Evolutionary conservation across 2,113 vertebrate species (phyloP).

Genomic region (Myocastor coypus): DNA sequence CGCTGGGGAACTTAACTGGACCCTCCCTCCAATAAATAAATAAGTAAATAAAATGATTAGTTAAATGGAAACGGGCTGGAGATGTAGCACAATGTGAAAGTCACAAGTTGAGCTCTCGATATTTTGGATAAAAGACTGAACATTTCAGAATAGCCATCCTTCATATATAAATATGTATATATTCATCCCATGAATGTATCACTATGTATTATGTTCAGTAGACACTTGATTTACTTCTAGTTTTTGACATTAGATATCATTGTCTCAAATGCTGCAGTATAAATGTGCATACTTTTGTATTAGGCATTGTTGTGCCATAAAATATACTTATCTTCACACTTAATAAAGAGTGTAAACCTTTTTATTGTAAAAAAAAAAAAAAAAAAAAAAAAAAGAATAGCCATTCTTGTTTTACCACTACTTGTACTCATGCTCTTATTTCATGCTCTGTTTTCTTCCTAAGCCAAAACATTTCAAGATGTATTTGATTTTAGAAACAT

Average conservation of each 20-base stretch:
- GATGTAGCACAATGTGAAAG: not conserved
- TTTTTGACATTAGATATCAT: constrained; percentile 10
- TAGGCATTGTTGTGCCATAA: not conserved
- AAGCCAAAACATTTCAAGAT: not conserved
- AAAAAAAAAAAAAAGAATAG: no score
- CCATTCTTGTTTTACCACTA: not conserved
- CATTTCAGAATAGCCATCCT: not conserved
- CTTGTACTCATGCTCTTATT: not conserved
- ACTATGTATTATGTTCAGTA: not conserved
- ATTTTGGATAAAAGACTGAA: not conserved
- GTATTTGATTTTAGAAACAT: constrained; percentile 20
- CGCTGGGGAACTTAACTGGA: not conserved
- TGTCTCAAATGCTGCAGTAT: not conserved
- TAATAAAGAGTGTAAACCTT: not conserved
- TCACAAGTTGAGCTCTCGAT: not conserved
- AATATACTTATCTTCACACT: not conserved
- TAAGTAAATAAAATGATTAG: not conserved
- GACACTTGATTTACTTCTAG: not conserved
- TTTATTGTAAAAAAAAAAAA: not conserved
- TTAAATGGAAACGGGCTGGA: not conserved
- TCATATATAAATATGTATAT: not conserved
- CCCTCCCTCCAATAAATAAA: not conserved
- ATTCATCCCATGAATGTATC: not conserved
- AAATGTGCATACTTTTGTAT: not conserved
- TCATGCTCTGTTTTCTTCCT: not conserved